phyloP scores from a whole-genome alignment of 2,888 invertebrate genomes.

The Agrochola litura region DNA sequence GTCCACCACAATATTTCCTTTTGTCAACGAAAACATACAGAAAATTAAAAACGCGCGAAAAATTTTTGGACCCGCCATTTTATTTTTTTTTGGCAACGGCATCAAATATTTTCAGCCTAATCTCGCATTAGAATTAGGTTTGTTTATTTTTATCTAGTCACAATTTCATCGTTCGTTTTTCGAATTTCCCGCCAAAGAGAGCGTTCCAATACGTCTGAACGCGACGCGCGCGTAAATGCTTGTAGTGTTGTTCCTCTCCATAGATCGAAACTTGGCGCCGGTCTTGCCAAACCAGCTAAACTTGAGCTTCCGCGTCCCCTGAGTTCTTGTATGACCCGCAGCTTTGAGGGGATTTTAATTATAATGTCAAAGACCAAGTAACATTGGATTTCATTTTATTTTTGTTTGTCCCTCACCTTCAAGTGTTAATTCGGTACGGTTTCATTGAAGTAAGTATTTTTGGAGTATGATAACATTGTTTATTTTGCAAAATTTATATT shows the following conservation, averaged over 20 bases:
- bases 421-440: conserved; percentile 35
- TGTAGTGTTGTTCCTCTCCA: conserved; percentile 68
- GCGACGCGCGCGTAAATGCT: conserved; percentile 74
- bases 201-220: conserved; percentile 76
- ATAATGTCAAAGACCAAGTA: conserved; percentile 65
- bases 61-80: conserved; percentile 64
- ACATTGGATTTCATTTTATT: conserved; percentile 56
- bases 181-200: conserved; percentile 56
- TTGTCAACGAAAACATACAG: conserved; percentile 71
- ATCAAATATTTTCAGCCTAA: conserved; percentile 4
- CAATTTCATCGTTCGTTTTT: conserved; percentile 47
- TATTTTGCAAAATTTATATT: conserved; percentile 23
- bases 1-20: conserved; percentile 75
- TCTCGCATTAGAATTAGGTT: background rate
- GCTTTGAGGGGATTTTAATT: conserved; percentile 31
- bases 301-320: conserved; percentile 69
- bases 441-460: conserved; percentile 37
- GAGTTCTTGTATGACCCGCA: conserved; percentile 5
- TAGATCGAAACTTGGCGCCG: conserved; percentile 76
- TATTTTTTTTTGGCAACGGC: conserved; percentile 8
- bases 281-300: conserved; percentile 65
- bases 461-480: conserved; percentile 41
- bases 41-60: conserved; percentile 69
- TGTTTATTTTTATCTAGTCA: background rate
- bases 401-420: conserved; percentile 46